These are phyloP conservation scores for Scomber japonicus DNA, from an alignment of 2,113 vertebrate genomes.

Conservation along the genomic window DNA sequence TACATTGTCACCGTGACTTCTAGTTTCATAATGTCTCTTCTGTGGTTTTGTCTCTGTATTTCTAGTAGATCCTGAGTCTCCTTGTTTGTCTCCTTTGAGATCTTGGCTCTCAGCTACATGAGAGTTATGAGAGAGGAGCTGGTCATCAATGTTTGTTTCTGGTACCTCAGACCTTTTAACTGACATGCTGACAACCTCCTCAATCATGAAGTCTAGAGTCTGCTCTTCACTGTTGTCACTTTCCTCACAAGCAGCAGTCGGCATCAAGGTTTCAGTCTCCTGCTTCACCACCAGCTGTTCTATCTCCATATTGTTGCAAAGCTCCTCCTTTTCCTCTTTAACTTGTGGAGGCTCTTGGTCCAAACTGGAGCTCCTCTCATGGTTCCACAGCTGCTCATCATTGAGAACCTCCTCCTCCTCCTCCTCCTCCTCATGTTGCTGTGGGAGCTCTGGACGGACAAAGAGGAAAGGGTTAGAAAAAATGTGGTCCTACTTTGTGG, in stretches of 20 bases:
- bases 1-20: too few relatives aligned
- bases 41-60: too few relatives aligned
- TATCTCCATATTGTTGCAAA: neutral
- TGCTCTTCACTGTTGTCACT: conserved; percentile 16
- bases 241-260: conserved; percentile 27
- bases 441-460: conserved; percentile 26
- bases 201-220: neutral
- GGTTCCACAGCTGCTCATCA: too few relatives aligned
- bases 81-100: too few relatives aligned
- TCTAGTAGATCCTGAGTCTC: too few relatives aligned
- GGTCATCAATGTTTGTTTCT: too few relatives aligned
- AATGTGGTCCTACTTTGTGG: too few relatives aligned
- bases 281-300: conserved; percentile 16
- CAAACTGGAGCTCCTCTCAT: neutral
- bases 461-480: neutral
- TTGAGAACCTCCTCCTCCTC: too few relatives aligned
- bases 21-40: too few relatives aligned
- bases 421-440: neutral
- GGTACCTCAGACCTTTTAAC: neutral
- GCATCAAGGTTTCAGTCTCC: conserved; percentile 3
- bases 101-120: too few relatives aligned
- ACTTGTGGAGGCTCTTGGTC: neutral
- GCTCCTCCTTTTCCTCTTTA: neutral
- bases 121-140: too few relatives aligned
- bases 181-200: neutral